A percentile compares a stretch with the other conserved stretches of the same genome.
These are phyloP conservation scores for Gobiocypris rarus DNA, from an alignment of 2,113 vertebrate genomes.

Conservation along the genomic window DNA sequence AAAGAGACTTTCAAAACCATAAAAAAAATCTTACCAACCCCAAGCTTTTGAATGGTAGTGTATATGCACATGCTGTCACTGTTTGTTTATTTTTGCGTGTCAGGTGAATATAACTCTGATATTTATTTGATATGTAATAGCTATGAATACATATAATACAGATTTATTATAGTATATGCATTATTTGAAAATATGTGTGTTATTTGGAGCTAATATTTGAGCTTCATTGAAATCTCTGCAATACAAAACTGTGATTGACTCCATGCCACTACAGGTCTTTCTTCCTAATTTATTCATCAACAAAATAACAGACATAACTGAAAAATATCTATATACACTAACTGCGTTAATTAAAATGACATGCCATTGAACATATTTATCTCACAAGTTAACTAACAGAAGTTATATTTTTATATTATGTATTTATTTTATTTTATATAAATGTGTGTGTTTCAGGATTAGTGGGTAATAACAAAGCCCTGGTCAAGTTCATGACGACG, in stretches of 20 bases:
- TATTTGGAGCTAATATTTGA: too few relatives aligned
- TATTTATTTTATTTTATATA: slow-evolving; percentile 43
- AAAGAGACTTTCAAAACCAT: too few relatives aligned
- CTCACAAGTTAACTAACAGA: neutral
- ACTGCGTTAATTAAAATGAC: neutral
- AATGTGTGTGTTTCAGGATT: slow-evolving; percentile 81
- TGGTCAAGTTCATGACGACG: slow-evolving; percentile 96
- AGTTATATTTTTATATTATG: neutral
- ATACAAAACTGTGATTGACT: too few relatives aligned
- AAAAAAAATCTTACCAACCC: too few relatives aligned
- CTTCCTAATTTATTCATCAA: too few relatives aligned
- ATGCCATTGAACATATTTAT: neutral
- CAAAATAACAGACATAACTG: too few relatives aligned
- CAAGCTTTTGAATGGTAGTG: neutral
- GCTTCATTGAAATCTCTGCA: too few relatives aligned
- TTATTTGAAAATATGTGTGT: too few relatives aligned
- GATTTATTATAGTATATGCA: neutral
- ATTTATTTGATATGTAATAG: neutral
- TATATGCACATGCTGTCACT: neutral
- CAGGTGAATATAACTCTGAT: neutral
- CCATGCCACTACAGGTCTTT: too few relatives aligned
- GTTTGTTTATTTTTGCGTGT: neutral
- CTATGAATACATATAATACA: neutral
- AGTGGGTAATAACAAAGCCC: slow-evolving; percentile 90
- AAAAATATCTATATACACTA: too few relatives aligned